Evolutionary conservation across 2,888 invertebrate species (phyloP), one percentile per base, ranked within the genome.

Genomic region (Pammene aurita): DNA sequence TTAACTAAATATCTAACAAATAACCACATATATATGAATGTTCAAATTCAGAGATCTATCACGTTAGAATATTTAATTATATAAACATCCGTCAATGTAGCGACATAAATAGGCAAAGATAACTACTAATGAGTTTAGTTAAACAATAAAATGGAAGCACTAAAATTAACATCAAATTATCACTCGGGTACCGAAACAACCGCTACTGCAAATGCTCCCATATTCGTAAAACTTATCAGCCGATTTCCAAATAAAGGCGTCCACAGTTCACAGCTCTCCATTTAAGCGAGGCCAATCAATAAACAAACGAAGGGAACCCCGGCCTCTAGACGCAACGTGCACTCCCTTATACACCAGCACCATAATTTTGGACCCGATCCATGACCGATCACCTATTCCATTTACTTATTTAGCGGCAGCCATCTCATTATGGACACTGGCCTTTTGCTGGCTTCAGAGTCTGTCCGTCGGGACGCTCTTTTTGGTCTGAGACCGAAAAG

Each of bases 351-450:
- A 54, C 44, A 58, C 46, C 64, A 69, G 44, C 69, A 41, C 69
- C 69, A 69, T 69, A 69, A 69, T 65, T 69, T 69, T 65, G 69
- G 69, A 54, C 69, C 69, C 68, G 54, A 65, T 69, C 46, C 69
- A 65, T 60, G 64, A 55, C 54, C 69, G 55, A 67, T 67, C 55
- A 68, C 56, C 61, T 63, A 67, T 63, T 50, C 50, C 41, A 41
- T 62, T 63, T 68, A 68, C 63, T 68, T 68, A 68, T 68, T 68
- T 68, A 68, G 69, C 58, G 11, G 16, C 60, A 9, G 26, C 35
- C 57, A 68, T 69, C 69, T 69, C 48, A 60, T 64, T 69, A 69
- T 69, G 69, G 68, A 4, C 58, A 44, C 34, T 34, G 58, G 52
- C 68, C 68, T 58, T 69, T 58, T 50, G 67, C 67, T 54, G 55